Percentiles rank a stretch among this genome's conserved stretches.
These are phyloP conservation scores for Marasmarcha lunaedactyla DNA, from an alignment of 2,888 invertebrate species.

Conservation along the genomic window DNA sequence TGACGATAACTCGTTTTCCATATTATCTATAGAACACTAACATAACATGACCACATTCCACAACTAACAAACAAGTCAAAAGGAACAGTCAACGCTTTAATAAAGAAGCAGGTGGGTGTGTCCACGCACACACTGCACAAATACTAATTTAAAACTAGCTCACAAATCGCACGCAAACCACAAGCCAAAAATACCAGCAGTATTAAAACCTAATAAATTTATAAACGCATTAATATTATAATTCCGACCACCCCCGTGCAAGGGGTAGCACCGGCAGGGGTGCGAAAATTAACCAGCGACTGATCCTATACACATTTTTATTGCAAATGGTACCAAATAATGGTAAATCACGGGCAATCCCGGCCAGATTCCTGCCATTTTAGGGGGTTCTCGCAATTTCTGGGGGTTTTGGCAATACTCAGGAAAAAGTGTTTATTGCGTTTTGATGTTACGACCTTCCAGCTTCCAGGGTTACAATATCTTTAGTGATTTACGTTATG, in stretches of 20 bases:
- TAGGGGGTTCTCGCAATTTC: constrained; percentile 28
- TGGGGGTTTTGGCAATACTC: constrained; percentile 16
- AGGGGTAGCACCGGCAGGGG: background rate
- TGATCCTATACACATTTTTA: constrained; percentile 54
- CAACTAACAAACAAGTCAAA: no score
- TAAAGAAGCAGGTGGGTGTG: no score
- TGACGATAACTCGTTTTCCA: no score
- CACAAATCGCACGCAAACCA: no score
- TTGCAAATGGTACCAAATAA: constrained; percentile 51
- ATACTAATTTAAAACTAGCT: no score
- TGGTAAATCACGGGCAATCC: constrained; percentile 54
- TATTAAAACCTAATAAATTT: background rate
- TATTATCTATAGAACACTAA: no score
- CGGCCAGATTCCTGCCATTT: constrained; percentile 37
- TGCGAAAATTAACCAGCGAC: constrained; percentile 38
- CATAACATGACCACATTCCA: no score
- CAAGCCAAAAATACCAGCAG: background rate
- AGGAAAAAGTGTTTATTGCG: constrained; percentile 11
- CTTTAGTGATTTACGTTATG: no score
- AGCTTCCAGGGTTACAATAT: no score
- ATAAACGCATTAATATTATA: background rate
- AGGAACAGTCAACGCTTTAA: no score
- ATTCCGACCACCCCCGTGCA: background rate
- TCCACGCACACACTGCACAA: no score
- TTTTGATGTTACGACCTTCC: background rate